phyloP scores from a whole-genome alignment of 1,140 invertebrate genomes.

The Scylla paramamosain region DNA sequence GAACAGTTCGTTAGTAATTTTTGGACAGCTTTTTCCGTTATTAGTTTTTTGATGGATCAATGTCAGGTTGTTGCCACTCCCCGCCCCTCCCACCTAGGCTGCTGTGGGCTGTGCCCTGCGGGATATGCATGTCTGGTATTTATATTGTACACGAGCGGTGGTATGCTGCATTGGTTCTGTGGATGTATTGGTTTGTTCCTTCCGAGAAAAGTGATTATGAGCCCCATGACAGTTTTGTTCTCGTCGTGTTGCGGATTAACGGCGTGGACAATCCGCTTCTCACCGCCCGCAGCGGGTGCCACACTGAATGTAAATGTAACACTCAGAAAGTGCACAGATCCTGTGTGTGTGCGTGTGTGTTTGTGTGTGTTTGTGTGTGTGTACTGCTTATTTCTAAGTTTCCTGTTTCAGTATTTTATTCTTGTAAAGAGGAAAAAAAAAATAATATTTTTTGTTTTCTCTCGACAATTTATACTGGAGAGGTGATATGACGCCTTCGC shows the following conservation, averaged over 20 bases:
- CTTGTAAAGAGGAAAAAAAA: background rate
- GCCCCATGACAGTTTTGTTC: background rate
- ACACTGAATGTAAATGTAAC: background rate
- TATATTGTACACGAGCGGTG: too few relatives aligned
- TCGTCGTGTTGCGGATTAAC: background rate
- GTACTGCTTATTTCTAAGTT: background rate
- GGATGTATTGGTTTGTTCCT: too few relatives aligned
- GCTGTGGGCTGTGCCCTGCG: too few relatives aligned
- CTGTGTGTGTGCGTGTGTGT: conserved; percentile 24
- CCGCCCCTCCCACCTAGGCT: too few relatives aligned
- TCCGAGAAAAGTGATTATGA: too few relatives aligned
- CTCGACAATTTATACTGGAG: background rate
- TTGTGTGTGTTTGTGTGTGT: conserved; percentile 1
- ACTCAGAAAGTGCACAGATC: background rate
- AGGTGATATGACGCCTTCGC: background rate
- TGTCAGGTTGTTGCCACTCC: too few relatives aligned
- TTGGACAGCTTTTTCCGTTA: too few relatives aligned
- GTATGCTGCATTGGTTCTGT: too few relatives aligned
- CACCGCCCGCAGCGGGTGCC: too few relatives aligned
- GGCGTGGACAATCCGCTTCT: background rate
- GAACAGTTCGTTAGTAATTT: too few relatives aligned
- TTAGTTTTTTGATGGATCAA: too few relatives aligned
- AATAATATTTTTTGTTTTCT: background rate
- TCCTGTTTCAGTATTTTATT: background rate
- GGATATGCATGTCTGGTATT: too few relatives aligned